Base-by-base conservation (phyloP, 2,113 vertebrate species). In the Rhinoderma darwinii region DNA sequence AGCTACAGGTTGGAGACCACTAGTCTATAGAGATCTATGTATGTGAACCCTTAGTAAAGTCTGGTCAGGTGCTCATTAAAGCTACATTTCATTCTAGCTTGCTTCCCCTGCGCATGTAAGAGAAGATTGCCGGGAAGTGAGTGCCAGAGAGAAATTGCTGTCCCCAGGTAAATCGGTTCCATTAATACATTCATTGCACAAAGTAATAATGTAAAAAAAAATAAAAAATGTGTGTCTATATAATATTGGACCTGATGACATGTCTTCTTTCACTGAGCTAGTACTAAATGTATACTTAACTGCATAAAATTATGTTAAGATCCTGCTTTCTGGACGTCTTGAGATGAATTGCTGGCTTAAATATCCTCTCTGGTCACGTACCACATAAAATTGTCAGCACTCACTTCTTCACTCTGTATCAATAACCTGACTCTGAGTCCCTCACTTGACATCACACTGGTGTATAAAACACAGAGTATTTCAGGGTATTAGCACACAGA, bases 401-500 rank as follows among this genome's bases (percentile, higher is more conserved):
- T 86, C 75, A 79, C 84, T 80, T 39, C 30, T 39, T 68, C 61
- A 70, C 76, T 56, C 30, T 68, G 61, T 79, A 51, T 79, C 51
- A 47, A 75, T 76, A 66, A 75, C 44, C 8, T 51, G 7, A 74
- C 22, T 70, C 37, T 20, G 35, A 61, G 68, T 72, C 59, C 84
- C 32, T 12, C 11, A 47, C 20, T 68, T 54, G 43, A 54, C 51
- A 43, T 75, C 37, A 78, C 70, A 41, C 43, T 84, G 50, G 66
- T 84, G 51, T 18, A 63, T 47, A 18, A 20, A 61, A 63, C 66
- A 30, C 73, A 18, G 17, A 59, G 51, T 77, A 85, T 85, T 85
- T 77, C 25, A 85, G 37, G 39, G 72, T 44, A 59, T 43, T 86
- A 80, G 22, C 68, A 12, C 37, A 27, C 54, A 89, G 83, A 89